Percentiles rank a stretch among this genome's conserved stretches.
These are phyloP conservation scores for Alectura lathami DNA, from an alignment of 2,113 vertebrate genomes.

Conservation along the genomic window DNA sequence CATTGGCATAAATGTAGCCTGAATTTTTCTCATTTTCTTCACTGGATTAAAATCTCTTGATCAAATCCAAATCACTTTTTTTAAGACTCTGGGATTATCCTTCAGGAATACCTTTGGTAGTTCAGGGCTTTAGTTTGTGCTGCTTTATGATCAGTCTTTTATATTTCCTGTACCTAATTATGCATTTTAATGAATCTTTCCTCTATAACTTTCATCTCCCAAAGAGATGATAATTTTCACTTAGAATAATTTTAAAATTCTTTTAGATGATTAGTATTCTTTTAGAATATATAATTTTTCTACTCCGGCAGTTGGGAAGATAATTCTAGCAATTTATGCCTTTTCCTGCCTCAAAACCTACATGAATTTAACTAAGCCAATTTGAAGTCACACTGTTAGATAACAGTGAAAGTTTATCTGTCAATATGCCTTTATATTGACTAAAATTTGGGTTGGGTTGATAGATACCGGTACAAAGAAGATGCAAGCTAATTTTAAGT, in stretches of 20 bases:
- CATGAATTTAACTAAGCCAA: neutral
- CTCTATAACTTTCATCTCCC: conserved; percentile 58
- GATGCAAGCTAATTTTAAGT: neutral
- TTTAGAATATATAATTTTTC: conserved; percentile 49
- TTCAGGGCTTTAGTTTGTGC: conserved; percentile 44
- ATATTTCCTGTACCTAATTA: conserved; percentile 60
- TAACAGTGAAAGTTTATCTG: neutral
- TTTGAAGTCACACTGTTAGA: neutral
- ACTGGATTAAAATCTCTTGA: conserved; percentile 27
- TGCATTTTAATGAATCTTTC: conserved; percentile 60
- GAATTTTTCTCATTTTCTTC: conserved; percentile 44
- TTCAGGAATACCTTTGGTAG: conserved; percentile 37
- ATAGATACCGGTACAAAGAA: neutral
- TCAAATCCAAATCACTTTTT: conserved; percentile 45
- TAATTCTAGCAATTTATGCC: conserved; percentile 4
- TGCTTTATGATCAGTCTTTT: conserved; percentile 63
- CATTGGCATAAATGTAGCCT: neutral
- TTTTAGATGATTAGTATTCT: conserved; percentile 57
- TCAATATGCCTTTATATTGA: neutral
- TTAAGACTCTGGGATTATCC: conserved; percentile 43
- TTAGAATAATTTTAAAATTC: conserved; percentile 70
- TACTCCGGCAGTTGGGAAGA: neutral
- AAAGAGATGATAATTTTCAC: conserved; percentile 66
- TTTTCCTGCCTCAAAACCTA: neutral
- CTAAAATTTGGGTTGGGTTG: neutral